Percentiles rank a stretch among this genome's conserved stretches.
Evolutionary conservation across 1,140 invertebrate genomes (phyloP).

Genomic region (Drosophila quadrilineata): DNA sequence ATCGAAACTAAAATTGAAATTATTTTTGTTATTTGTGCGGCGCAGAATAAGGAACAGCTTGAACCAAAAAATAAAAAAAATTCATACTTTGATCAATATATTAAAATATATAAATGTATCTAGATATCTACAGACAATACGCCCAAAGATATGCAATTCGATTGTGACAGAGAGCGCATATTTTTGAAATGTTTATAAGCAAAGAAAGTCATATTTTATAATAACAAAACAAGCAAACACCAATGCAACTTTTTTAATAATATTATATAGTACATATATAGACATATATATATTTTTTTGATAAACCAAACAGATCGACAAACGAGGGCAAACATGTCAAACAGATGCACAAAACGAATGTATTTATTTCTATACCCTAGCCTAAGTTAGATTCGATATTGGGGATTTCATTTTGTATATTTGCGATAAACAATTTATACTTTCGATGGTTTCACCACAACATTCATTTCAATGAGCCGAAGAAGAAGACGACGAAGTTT

Average conservation of each 20-base stretch:
- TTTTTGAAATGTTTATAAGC: constrained; percentile 75
- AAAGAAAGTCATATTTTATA: constrained; percentile 58
- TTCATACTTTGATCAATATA: too few species aligned
- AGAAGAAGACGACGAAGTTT: too few species aligned
- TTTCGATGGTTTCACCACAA: constrained; percentile 71
- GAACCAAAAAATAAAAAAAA: constrained; percentile 29
- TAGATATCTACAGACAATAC: constrained; percentile 73
- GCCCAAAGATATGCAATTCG: constrained; percentile 66
- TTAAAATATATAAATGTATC: too few species aligned
- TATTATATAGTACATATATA: constrained; percentile 60
- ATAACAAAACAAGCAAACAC: constrained; percentile 21
- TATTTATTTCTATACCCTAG: constrained; percentile 61
- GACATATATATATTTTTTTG: constrained; percentile 60
- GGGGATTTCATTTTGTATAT: constrained; percentile 20
- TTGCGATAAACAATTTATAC: constrained; percentile 39
- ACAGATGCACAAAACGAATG: constrained; percentile 59
- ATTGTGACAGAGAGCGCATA: constrained; percentile 69
- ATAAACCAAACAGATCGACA: constrained; percentile 40
- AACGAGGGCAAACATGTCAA: constrained; percentile 22
- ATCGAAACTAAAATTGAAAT: constrained; percentile 17
- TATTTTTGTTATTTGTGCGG: neutral
- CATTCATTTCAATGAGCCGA: constrained; percentile 48
- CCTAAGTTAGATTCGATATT: constrained; percentile 65
- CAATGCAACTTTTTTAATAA: constrained; percentile 68
- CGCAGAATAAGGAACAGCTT: constrained; percentile 3